These are phyloP conservation scores for Brachionichthys hirsutus DNA, from an alignment of 2,113 vertebrate species.

Conservation along the genomic window DNA sequence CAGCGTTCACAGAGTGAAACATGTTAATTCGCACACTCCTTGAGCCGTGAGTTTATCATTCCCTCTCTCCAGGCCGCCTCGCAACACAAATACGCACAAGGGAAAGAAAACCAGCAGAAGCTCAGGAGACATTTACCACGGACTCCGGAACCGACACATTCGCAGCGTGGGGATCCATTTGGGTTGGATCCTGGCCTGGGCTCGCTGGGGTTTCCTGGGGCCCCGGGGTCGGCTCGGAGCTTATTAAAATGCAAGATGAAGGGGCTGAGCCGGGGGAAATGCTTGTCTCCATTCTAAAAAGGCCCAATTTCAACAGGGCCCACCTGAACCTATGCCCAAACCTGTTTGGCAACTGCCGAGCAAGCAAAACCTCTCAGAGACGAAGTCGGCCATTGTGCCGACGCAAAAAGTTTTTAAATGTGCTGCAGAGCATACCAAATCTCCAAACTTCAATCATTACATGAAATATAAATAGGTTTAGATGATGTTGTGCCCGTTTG, in stretches of 20 bases:
- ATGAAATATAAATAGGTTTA: too few species aligned
- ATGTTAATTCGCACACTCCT: slow-evolving; percentile 73
- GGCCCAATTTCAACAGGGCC: slow-evolving; percentile 46
- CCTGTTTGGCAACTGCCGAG: slow-evolving; percentile 38
- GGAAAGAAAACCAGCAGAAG: slow-evolving; percentile 35
- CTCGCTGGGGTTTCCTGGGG: slow-evolving; percentile 48
- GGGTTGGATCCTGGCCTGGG: slow-evolving; percentile 39
- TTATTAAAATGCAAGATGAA: slow-evolving; percentile 75
- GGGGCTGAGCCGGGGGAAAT: slow-evolving; percentile 61
- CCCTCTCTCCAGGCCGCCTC: slow-evolving; percentile 5
- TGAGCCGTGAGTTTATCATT: slow-evolving; percentile 35
- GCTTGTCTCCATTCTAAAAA: slow-evolving; percentile 67
- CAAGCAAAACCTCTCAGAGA: slow-evolving; percentile 14
- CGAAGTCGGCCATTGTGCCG: slow-evolving; percentile 14
- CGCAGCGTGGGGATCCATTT: slow-evolving; percentile 37
- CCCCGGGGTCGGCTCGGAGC: slow-evolving; percentile 50
- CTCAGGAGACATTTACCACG: slow-evolving; percentile 24
- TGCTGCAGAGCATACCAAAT: background rate
- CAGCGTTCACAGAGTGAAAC: slow-evolving; percentile 71
- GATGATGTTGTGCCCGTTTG: too few species aligned
- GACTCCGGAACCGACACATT: slow-evolving; percentile 37
- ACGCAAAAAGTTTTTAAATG: background rate
- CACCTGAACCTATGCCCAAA: slow-evolving; percentile 49
- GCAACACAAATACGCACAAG: slow-evolving; percentile 15
- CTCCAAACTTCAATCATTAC: too few species aligned